Evolutionary conservation across 1,140 invertebrate species (phyloP).

Genomic region (Myzus persicae): DNA sequence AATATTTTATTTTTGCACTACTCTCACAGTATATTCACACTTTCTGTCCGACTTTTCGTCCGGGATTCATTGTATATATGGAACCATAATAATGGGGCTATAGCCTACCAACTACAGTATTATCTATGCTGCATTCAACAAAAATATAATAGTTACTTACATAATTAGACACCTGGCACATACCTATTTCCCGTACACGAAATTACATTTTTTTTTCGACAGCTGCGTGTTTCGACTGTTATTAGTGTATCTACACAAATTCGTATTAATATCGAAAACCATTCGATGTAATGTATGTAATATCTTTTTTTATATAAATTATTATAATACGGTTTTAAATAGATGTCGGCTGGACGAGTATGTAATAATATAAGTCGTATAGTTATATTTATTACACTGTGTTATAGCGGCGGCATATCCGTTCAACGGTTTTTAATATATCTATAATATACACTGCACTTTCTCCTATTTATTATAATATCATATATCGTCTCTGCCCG

Average conservation of each 20-base stretch:
- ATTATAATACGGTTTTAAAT: neutral
- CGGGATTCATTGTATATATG: neutral
- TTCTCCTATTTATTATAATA: constrained; percentile 19
- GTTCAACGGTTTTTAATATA: neutral
- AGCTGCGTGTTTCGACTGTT: neutral
- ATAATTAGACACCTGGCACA: constrained; percentile 9
- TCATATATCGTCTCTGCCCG: neutral
- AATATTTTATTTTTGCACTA: neutral
- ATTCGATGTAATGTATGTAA: neutral
- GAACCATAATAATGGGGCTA: neutral
- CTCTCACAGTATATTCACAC: too few relatives aligned
- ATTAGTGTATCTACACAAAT: neutral
- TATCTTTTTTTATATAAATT: neutral
- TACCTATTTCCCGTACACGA: neutral
- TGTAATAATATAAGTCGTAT: neutral
- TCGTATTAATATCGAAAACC: neutral
- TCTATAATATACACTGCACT: neutral
- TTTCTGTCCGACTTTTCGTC: neutral
- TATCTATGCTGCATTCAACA: neutral
- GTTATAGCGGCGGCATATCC: neutral
- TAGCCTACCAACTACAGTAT: neutral
- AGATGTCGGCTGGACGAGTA: neutral
- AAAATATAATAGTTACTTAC: neutral
- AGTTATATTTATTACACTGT: neutral
- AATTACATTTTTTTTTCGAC: neutral